phyloP scores from a whole-genome alignment of 2,113 vertebrate genomes.

The Cromileptes altivelis region DNA sequence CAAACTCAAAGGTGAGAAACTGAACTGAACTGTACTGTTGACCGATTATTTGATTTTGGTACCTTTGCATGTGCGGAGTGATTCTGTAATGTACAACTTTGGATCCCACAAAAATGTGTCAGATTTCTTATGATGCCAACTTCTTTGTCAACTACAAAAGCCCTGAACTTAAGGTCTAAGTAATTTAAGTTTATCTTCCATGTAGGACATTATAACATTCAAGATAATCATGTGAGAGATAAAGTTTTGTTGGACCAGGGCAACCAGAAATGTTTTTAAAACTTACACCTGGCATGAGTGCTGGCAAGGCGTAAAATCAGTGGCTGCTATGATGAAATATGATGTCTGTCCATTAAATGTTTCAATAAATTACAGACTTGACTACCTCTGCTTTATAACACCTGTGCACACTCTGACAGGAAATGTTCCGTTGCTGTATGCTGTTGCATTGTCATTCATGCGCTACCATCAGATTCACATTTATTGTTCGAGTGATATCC shows the following conservation, averaged over 20 bases:
- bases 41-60: not conserved
- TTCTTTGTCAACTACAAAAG: not conserved
- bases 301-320: not conserved
- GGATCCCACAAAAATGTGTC: not conserved
- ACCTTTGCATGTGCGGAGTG: not conserved
- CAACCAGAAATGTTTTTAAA: no score
- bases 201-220: not conserved
- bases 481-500: not conserved
- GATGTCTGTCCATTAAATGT: slow-evolving; percentile 1
- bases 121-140: not conserved
- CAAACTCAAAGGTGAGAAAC: slow-evolving; percentile 97
- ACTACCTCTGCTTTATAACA: not conserved
- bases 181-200: not conserved
- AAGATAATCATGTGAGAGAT: not conserved
- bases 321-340: not conserved
- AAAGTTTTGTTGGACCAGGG: not conserved
- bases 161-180: not conserved
- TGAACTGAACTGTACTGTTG: not conserved
- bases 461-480: not conserved
- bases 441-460: not conserved
- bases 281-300: not conserved
- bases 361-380: not conserved
- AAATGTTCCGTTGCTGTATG: no score
- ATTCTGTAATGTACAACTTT: not conserved
- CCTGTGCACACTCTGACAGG: not conserved